Conservation (phyloP, 2,888 invertebrate genomes). For the Mimas tiliae region DNA sequence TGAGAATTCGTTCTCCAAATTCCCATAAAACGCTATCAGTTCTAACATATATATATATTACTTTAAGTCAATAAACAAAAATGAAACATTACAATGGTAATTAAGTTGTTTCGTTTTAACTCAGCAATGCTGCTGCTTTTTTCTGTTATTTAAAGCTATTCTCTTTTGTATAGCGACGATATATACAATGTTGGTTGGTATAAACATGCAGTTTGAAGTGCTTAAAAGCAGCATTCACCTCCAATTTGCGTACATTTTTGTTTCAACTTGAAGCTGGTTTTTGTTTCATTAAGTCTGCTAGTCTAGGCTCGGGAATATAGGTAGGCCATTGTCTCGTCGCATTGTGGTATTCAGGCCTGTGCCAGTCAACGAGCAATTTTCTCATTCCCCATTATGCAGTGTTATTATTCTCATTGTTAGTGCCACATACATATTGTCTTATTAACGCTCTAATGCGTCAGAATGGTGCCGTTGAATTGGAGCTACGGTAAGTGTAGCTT, state of each 20-base stretch:
- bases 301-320: slow-evolving; percentile 68
- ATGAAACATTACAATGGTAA: not conserved
- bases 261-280: slow-evolving; percentile 67
- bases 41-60: no score
- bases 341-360: slow-evolving; percentile 72
- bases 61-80: not conserved
- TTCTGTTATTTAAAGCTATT: slow-evolving; percentile 12
- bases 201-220: slow-evolving; percentile 12
- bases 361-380: slow-evolving; percentile 78
- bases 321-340: slow-evolving; percentile 67
- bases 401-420: slow-evolving; percentile 77
- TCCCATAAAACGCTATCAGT: not conserved
- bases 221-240: slow-evolving; percentile 43
- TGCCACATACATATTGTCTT: slow-evolving; percentile 67
- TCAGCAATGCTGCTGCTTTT: slow-evolving; percentile 7
- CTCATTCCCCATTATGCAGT: slow-evolving; percentile 76
- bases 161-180: slow-evolving; percentile 11
- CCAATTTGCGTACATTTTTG: slow-evolving; percentile 68
- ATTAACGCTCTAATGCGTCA: slow-evolving; percentile 53
- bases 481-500: slow-evolving; percentile 10
- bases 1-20: not conserved
- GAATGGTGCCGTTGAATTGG: slow-evolving; percentile 17
- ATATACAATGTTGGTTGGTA: slow-evolving; percentile 18
- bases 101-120: slow-evolving; percentile 1
- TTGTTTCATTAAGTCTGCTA: slow-evolving; percentile 72